These are phyloP conservation scores for Sturnus vulgaris DNA, from an alignment of 2,113 vertebrate species.

Conservation along the genomic window DNA sequence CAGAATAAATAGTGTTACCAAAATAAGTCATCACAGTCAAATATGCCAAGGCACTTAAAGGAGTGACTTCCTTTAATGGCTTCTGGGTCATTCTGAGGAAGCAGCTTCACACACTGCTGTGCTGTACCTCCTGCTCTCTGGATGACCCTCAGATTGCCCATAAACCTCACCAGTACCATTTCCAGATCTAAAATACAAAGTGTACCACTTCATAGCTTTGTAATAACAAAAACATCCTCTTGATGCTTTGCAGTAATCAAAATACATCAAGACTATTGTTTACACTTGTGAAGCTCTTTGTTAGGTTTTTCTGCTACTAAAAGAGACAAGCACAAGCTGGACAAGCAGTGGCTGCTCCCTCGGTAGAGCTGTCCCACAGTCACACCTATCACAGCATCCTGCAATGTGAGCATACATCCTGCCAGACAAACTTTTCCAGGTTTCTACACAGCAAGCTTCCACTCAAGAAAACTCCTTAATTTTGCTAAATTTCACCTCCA, in stretches of 20 bases:
- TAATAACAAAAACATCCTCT: background rate
- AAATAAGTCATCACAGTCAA: background rate
- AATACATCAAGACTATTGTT: background rate
- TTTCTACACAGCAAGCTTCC: background rate
- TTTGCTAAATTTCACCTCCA: background rate
- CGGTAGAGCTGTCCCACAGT: accelerated
- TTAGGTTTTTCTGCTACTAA: background rate
- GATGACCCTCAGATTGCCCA: background rate
- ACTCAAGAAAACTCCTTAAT: background rate
- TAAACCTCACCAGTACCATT: background rate
- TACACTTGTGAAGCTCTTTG: background rate
- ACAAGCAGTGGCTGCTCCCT: background rate
- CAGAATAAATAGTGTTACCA: background rate
- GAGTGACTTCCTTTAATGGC: background rate
- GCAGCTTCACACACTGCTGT: accelerated
- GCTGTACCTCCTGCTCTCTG: accelerated
- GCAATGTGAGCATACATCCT: background rate
- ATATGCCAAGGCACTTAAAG: background rate
- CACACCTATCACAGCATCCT: background rate
- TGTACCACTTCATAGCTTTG: background rate
- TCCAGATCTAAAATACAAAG: background rate
- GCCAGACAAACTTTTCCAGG: background rate
- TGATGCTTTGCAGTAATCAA: background rate
- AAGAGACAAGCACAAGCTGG: background rate
- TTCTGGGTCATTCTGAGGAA: background rate